Evolutionary conservation across 2,888 invertebrate species (phyloP), one percentile per base, ranked within the genome.

Genomic region (Bedellia somnulentella): DNA sequence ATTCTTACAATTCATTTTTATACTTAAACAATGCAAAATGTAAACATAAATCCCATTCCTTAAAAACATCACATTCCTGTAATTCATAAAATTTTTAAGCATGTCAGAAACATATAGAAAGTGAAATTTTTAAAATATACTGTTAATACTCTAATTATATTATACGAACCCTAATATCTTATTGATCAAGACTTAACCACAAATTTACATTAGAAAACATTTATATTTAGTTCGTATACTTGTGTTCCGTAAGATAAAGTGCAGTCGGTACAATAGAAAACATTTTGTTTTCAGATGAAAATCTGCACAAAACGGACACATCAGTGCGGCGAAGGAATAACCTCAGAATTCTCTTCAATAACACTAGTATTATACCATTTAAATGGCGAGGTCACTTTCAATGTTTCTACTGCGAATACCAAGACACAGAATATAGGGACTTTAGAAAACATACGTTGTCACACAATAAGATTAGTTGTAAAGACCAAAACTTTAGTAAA

Each of bases 261-360:
- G 8, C n/a, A 15, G 26, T 18, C 5, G 27, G 21, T 27, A 27
- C 27, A 31, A 28, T 24, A 29, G 32, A 29, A n/a, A 21, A 18
- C 21, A 17, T 29, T 35, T 32, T 37, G 29, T 37, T 37, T 36
- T 24, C 37, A 37, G 37, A 29, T 37, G 10, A 26, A 15, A 35
- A 34, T 21, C 18, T 22, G 13, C 12, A 10, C 11, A 22, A 21
- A 14, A 29, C 14, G 29, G 29, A 29, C 29, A 22, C 22, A 8
- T 16, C 27, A 15, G 15, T 27, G 22, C 27, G 15, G 18, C 14
- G 15, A 27, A 34, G 18, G 23, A 23, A 16, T 5, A 31, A 30
- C 11, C 34, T 37, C 15, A 24, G 31, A 31, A 16, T 25, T 5
- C 18, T 33, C 11, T 35, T 35, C 13, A 30, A 31, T 24, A 30